A percentile compares a stretch with the other conserved stretches of the same genome.
These are phyloP conservation scores for Cordylochernes scorpioides DNA, from an alignment of 2,888 invertebrate species.

Conservation along the genomic window DNA sequence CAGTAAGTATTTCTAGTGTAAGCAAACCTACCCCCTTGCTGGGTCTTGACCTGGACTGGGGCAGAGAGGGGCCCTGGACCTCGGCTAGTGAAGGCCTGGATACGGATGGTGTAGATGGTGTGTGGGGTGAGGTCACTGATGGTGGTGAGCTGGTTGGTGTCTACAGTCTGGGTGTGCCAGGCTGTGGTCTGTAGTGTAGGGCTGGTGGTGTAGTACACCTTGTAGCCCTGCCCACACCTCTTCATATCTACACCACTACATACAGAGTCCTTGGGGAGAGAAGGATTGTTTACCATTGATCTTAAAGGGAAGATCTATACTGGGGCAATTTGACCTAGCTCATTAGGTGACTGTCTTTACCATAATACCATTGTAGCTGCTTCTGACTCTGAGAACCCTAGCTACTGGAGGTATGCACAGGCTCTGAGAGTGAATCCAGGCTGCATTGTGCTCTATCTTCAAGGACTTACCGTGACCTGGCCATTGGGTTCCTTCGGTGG, in stretches of 20 bases:
- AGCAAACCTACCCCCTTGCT: constrained; percentile 35
- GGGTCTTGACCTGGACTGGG: constrained; percentile 84
- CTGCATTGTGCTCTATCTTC: too few relatives aligned
- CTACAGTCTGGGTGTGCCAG: constrained; percentile 80
- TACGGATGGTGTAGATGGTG: constrained; percentile 76
- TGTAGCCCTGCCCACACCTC: constrained; percentile 67
- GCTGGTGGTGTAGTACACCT: constrained; percentile 80
- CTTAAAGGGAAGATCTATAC: too few relatives aligned
- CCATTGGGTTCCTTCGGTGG: constrained; percentile 93
- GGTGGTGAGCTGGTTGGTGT: constrained; percentile 70
- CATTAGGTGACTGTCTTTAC: too few relatives aligned
- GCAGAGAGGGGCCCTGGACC: constrained; percentile 82
- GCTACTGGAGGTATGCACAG: too few relatives aligned
- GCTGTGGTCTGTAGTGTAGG: constrained; percentile 57
- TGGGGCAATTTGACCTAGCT: too few relatives aligned
- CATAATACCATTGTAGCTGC: too few relatives aligned
- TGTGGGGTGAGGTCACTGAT: constrained; percentile 72
- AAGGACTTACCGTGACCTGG: constrained; percentile 46
- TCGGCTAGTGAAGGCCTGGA: constrained; percentile 73
- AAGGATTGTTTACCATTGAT: too few relatives aligned
- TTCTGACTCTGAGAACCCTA: too few relatives aligned
- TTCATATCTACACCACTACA: too few relatives aligned
- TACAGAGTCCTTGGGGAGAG: too few relatives aligned
- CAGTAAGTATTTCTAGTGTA: too few relatives aligned
- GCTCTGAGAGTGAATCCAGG: too few relatives aligned